Evolutionary conservation across 2,113 vertebrate genomes (phyloP).

Genomic region (Stegostoma tigrinum): DNA sequence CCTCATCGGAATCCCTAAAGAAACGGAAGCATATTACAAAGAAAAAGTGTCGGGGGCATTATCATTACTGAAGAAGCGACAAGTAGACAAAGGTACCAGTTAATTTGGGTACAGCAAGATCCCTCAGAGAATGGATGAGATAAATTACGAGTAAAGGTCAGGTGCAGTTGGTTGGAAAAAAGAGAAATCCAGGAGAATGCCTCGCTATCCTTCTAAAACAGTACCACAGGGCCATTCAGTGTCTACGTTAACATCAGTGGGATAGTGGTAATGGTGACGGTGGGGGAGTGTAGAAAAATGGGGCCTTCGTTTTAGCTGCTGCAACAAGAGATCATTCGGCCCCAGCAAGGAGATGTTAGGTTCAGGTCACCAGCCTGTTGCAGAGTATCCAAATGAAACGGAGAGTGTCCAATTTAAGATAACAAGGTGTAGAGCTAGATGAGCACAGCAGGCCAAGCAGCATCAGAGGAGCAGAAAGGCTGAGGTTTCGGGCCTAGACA

Average conservation of each 20-base stretch:
- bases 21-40: neutral
- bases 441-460: no score
- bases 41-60: neutral
- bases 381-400: neutral
- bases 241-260: neutral
- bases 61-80: neutral
- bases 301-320: neutral
- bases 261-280: no score
- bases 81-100: neutral
- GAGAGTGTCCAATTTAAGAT: neutral
- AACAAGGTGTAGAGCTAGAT: no score
- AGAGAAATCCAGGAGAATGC: neutral
- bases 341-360: neutral
- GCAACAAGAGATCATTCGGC: neutral
- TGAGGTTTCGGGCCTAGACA: no score
- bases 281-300: neutral
- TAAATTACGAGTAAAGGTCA: neutral
- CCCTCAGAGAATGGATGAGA: neutral
- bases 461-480: no score
- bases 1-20: conserved; percentile 38
- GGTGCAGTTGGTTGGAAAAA: neutral
- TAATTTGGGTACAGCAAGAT: neutral
- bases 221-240: neutral
- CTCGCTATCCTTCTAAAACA: neutral
- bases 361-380: neutral